A percentile compares a stretch with the other conserved stretches of the same genome.
Conservation (phyloP, 2,797 vertebrate genomes). For the Notolepis coatsorum region DNA sequence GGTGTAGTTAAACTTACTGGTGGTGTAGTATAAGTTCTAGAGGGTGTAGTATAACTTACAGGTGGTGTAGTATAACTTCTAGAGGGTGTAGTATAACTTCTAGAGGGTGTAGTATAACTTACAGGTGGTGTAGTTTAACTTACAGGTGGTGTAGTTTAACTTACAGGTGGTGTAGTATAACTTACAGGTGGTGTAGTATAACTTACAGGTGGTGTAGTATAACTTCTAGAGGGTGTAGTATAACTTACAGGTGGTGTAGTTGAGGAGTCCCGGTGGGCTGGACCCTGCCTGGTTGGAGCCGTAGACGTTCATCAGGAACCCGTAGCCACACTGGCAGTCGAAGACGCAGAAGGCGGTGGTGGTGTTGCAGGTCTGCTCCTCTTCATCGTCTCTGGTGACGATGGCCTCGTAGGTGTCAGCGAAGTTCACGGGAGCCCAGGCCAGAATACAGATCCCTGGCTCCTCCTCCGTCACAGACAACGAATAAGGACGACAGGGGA, state of each 20-base stretch:
- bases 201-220: no score
- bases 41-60: no score
- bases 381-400: constrained; percentile 86
- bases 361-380: constrained; percentile 87
- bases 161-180: no score
- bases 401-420: constrained; percentile 85
- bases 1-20: no score
- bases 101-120: no score
- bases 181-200: no score
- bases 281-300: constrained; percentile 88
- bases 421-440: constrained; percentile 78
- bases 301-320: constrained; percentile 88
- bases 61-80: no score
- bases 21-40: no score
- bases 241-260: constrained; percentile 88
- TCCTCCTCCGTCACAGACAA: constrained; percentile 75
- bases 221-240: no score
- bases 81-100: no score
- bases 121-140: no score
- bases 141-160: no score
- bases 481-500: constrained; percentile 87
- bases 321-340: constrained; percentile 89
- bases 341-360: constrained; percentile 83
- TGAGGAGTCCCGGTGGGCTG: constrained; percentile 86
- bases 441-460: constrained; percentile 83